phyloP scores from a whole-genome alignment of 1,140 invertebrate species.

The Stegodyphus mimosarum region DNA sequence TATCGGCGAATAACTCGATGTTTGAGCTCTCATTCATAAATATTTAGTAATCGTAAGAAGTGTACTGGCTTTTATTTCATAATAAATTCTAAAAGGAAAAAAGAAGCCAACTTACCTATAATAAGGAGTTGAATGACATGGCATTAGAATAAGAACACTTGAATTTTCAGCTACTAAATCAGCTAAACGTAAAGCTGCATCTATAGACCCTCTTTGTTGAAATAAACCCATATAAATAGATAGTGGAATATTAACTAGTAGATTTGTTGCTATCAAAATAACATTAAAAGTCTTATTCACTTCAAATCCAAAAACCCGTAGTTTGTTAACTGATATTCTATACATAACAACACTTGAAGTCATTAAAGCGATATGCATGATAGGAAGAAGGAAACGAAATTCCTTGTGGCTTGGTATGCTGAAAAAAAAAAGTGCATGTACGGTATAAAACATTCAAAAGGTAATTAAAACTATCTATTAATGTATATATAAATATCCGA shows the following conservation, averaged over 20 bases:
- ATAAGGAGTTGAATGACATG: conserved; percentile 91
- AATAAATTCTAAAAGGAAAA: too few relatives aligned
- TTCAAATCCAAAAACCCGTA: too few relatives aligned
- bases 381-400: conserved; percentile 87
- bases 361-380: conserved; percentile 77
- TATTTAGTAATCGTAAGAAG: too few relatives aligned
- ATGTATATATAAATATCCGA: too few relatives aligned
- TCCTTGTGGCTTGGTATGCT: conserved; percentile 92
- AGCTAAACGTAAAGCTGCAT: conserved; percentile 78
- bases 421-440: too few relatives aligned
- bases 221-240: conserved; percentile 78
- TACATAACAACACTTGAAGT: conserved; percentile 63
- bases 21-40: too few relatives aligned
- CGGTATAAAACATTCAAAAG: too few relatives aligned
- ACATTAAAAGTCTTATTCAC: too few relatives aligned
- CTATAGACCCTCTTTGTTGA: conserved; percentile 84
- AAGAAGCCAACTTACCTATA: conserved; percentile 80
- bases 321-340: neutral
- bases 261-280: too few relatives aligned
- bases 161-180: conserved; percentile 71
- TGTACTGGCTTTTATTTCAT: too few relatives aligned
- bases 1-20: too few relatives aligned
- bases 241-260: conserved; percentile 68
- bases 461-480: too few relatives aligned
- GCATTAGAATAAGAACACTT: conserved; percentile 87